Base-by-base conservation (phyloP, 2,888 invertebrate species). In the Lottia gigantea region DNA sequence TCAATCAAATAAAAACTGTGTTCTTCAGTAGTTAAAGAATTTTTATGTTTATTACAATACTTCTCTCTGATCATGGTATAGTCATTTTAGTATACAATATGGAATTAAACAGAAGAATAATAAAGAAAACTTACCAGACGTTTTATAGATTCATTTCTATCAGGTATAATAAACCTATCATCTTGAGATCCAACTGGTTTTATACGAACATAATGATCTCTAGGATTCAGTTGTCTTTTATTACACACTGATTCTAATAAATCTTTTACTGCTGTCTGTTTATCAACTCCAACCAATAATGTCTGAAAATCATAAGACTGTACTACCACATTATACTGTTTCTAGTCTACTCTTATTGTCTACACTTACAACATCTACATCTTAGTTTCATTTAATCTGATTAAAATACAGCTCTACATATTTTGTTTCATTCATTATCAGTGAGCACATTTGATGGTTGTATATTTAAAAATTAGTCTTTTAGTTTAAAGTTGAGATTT, bases 221-320 rank as follows among this genome's bases (percentile, higher is more conserved):
- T 94, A 49, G 97, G 94, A 90, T 95, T 96, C 80, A 98, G 93
- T 82, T 94, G 95, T 88, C 96, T 95, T 80, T 96, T 92, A 78
- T 93, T 94, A 90, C 97, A 97, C 66, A 96, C 96, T 81, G 93
- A 94, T 63, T 95, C 95, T 77, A 98, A 91, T 89, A 98, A 95
- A 90, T 98, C 97, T 88, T 97, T 96, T 65, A 97, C 96, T 47
- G 96, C 94, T 95, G 97, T 97, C 75, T 78, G 75, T 70, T 83
- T 82, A 76, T 83, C 81, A 11, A 85, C 83, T 49, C 82, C 82
- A 23, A 84, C 77, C 55, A 84, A 74, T 70, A 85, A 79, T 62
- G 82, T 82, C 85, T 85, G 81, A 68, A 82, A 82, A 68, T 74
- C 71, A 75, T 75, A 78, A 70, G 74, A 77, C 78, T 76, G 71